Conservation (phyloP, 1,140 invertebrate genomes). For the Maniola jurtina region DNA sequence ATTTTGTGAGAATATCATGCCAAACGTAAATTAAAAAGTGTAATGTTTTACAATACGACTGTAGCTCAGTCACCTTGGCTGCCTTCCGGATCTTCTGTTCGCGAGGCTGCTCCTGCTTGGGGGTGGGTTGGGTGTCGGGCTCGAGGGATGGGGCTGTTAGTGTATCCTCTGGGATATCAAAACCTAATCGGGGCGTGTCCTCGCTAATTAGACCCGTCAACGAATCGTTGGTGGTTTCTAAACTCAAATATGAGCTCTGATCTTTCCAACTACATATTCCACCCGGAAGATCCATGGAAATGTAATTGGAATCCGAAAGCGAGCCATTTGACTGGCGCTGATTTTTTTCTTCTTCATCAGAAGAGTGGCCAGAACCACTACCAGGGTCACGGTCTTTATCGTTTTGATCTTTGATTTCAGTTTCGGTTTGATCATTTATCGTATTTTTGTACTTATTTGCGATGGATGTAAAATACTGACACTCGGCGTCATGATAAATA, state of each 20-base stretch:
- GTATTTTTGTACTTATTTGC: slow-evolving; percentile 69
- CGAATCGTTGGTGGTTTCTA: slow-evolving; percentile 68
- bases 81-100: slow-evolving; percentile 46
- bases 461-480: slow-evolving; percentile 77
- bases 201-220: slow-evolving; percentile 38
- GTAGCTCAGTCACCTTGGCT: slow-evolving; percentile 73
- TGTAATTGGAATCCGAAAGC: slow-evolving; percentile 81
- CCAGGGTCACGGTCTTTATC: slow-evolving; percentile 81
- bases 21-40: slow-evolving; percentile 74
- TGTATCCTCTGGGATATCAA: slow-evolving; percentile 67
- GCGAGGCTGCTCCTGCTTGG: slow-evolving; percentile 62
- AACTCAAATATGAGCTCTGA: slow-evolving; percentile 87
- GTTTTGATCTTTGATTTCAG: slow-evolving; percentile 72
- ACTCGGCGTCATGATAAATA: slow-evolving; percentile 82
- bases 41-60: slow-evolving; percentile 76
- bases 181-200: slow-evolving; percentile 38
- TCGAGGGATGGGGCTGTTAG: slow-evolving; percentile 63
- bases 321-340: slow-evolving; percentile 57
- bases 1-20: slow-evolving; percentile 75
- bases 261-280: slow-evolving; percentile 91
- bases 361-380: slow-evolving; percentile 80
- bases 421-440: slow-evolving; percentile 57
- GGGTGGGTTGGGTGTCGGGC: slow-evolving; percentile 49
- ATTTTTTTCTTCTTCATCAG: slow-evolving; percentile 64
- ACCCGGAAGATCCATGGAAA: slow-evolving; percentile 86